Percentiles rank a stretch among this genome's conserved stretches.
phyloP scores from a whole-genome alignment of 2,113 vertebrate genomes.

The Malurus alboscapulatus region DNA sequence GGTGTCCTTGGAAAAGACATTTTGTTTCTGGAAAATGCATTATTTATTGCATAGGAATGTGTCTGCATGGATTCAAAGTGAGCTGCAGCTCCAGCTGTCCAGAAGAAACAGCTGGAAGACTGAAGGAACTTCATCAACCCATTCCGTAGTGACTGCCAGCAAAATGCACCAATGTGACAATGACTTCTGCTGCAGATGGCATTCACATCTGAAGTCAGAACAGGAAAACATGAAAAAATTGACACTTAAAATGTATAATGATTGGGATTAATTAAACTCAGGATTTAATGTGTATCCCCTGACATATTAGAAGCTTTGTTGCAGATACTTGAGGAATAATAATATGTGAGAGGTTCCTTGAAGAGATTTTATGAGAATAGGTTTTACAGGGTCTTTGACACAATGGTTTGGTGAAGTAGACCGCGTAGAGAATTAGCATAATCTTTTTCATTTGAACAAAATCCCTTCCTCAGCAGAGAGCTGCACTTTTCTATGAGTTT shows the following conservation, averaged over 20 bases:
- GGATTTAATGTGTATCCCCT: background rate
- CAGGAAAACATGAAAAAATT: background rate
- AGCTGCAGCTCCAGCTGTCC: background rate
- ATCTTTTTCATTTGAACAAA: slow-evolving; percentile 4
- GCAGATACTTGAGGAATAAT: background rate
- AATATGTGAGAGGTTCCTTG: background rate
- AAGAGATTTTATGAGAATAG: background rate
- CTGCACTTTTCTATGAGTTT: background rate
- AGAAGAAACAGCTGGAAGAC: background rate
- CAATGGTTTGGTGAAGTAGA: background rate
- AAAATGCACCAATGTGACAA: background rate
- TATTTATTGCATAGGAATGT: rapidly evolving
- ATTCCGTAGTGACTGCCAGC: background rate
- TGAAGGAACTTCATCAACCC: rapidly evolving
- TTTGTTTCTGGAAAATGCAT: no score
- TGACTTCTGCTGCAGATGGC: background rate
- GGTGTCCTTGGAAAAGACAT: background rate
- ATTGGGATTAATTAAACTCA: slow-evolving; percentile 13
- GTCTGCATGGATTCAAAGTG: background rate
- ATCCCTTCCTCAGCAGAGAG: background rate
- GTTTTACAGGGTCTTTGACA: slow-evolving; percentile 12
- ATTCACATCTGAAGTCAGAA: background rate
- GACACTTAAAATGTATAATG: background rate
- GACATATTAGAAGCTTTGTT: slow-evolving; percentile 9
- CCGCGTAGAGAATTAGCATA: background rate